Base-by-base conservation (phyloP, 2,888 invertebrate genomes). In the Dascillus cervinus region DNA sequence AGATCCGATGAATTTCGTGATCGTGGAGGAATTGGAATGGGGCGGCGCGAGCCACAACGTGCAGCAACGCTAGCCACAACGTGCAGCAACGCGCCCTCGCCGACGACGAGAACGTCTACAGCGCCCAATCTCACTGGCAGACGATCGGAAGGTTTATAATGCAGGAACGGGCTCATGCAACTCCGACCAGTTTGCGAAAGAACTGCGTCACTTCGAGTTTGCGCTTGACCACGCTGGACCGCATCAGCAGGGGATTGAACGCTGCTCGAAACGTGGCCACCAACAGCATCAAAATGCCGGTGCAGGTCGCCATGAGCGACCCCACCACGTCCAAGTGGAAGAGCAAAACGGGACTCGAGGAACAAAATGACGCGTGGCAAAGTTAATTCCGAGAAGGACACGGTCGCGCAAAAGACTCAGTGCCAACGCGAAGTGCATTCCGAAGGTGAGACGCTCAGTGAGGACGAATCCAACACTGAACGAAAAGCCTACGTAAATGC, bases 71-170 rank as follows among this genome's bases (percentile, higher is more conserved):
- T n/a, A 76, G 77, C 13, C 73, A 77, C 1, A 80, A 77, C 4
- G 66, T 72, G 37, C 71, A 76, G 53, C 74, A 82, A 53, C 17
- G 17, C 17, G 71, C 82, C 4, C 58, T 94, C 5, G 74, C 77
- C 3, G 88, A 90, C 48, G 83, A 88, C 42, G 94, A 94, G 61
- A 88, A 87, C 51, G 88, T 94, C 0, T 92, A 90, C 62, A 76
- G 82, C 20, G 85, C 87, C 0, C 94, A 92, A 66, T 82, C 85
- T 0, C 78, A 82, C 41, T 94, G 92, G 92, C 89, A 89, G 57
- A 86, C 86, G 0, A 74, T 88, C 1, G 92, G 92, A 0, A 71
- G 88, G 19, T 85, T 86, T 50, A 81, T 85, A 0, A 63, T 85
- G 25, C 77, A 81, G 44, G 84, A 84, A 49, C 71, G 79, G n/a